These are phyloP conservation scores for Limnodromus scolopaceus DNA, from an alignment of 2,797 vertebrate genomes.

Conservation along the genomic window DNA sequence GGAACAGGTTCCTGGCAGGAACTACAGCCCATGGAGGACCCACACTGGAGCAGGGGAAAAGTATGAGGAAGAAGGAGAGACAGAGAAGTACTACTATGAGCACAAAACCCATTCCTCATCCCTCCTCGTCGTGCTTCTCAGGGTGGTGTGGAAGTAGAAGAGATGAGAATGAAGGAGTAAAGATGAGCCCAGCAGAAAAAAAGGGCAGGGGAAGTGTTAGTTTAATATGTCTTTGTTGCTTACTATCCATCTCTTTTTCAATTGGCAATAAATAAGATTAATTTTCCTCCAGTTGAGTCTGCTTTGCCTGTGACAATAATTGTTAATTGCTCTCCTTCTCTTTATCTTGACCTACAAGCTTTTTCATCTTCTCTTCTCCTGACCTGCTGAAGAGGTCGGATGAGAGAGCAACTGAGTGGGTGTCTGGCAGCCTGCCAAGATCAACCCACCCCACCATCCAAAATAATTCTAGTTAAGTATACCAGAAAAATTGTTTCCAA, in stretches of 20 bases:
- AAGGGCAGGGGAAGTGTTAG: accelerated
- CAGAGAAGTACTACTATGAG: not conserved
- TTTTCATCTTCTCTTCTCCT: not conserved
- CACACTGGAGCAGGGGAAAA: not conserved
- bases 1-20: not conserved
- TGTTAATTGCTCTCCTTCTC: not conserved
- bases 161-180: not conserved
- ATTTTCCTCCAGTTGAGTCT: not conserved
- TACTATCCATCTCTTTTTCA: not conserved
- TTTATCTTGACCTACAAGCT: not conserved
- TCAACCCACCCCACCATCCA: not conserved
- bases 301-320: not conserved
- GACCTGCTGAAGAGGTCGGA: not conserved
- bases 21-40: accelerated
- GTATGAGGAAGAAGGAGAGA: not conserved
- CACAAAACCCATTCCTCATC: not conserved
- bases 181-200: not conserved
- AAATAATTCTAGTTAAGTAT: not conserved
- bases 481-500: not conserved
- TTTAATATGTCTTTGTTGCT: not conserved
- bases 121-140: not conserved
- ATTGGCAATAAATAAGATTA: not conserved
- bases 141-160: not conserved
- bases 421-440: not conserved
- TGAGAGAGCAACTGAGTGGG: not conserved